Evolutionary conservation across 2,797 vertebrate species (phyloP), one percentile per base, ranked within the genome.

Genomic region (Melanotaenia boesemani): DNA sequence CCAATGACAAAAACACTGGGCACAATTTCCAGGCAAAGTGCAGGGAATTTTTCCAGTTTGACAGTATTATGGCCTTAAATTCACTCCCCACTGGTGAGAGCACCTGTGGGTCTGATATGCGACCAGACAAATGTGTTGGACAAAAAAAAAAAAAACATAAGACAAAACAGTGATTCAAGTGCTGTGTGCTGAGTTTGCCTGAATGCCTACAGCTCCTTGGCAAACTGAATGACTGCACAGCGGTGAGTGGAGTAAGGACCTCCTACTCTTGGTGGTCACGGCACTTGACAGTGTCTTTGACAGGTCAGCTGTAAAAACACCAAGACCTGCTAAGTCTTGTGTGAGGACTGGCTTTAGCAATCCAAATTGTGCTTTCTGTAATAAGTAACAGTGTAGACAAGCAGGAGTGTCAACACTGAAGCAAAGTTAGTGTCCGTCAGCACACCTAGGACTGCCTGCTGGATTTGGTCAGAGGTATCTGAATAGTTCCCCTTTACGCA

Each of bases 351-450:
- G 46, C 69, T 67, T 72, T 37, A 69, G 30, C 82, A 80, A 86
- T 86, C 88, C 90, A 71, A 80, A 74, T 93, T 93, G 92, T 94
- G 93, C 93, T 93, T 93, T 88, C 48, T 82, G 78, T 85, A 84
- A 77, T 78, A 77, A 50, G 84, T 79, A 86, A 88, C 80, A 86
- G 88, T 90, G 82, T 88, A 78, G 86, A 83, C 70, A 56, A 85
- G 66, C 72, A 76, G 65, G 77, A 85, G 81, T 77, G 46, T 57
- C 18, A 6, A 88, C 84, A 85, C 83, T 78, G 75, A 77, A 89
- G 72, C 80, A 10, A 65, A 66, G 59, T 80, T 79, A 67, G 88
- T 64, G 87, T 77, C 87, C 72, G 75, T 86, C 77, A 70, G 85
- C 84, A 82, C 83, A 80, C 52, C 75, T 30, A 70, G 71, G 81